Evolutionary conservation across 2,113 vertebrate species (phyloP).

Genomic region (Pampusana beccarii): DNA sequence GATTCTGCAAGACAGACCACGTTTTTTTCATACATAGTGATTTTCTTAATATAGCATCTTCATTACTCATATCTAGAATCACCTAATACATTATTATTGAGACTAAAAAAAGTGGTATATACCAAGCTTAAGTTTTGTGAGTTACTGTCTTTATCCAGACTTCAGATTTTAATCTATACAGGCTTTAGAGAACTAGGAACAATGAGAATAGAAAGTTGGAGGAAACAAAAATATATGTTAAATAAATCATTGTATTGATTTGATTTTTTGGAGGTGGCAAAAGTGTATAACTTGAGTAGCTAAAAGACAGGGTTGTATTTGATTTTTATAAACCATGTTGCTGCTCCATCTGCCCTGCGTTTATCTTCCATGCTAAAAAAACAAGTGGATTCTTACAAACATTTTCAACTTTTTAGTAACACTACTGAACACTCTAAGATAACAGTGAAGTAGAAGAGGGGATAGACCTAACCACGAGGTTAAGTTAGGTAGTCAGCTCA

Average conservation of each 20-base stretch:
- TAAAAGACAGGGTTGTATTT: not conserved
- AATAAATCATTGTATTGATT: not conserved
- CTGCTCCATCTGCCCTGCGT: not conserved
- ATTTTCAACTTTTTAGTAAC: not conserved
- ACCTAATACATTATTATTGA: not conserved
- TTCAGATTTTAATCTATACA: not conserved
- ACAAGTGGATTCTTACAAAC: not conserved
- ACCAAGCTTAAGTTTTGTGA: fast-evolving
- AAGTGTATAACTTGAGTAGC: not conserved
- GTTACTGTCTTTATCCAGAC: not conserved
- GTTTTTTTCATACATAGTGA: not conserved
- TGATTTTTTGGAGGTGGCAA: not conserved
- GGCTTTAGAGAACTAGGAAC: not conserved
- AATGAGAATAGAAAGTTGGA: not conserved
- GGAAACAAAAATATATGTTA: not conserved
- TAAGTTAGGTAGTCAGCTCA: not conserved
- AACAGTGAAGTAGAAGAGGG: not conserved
- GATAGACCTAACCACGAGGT: not conserved
- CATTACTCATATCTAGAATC: not conserved
- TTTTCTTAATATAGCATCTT: not conserved
- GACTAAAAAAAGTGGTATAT: not conserved
- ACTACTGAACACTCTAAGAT: not conserved
- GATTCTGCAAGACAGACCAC: not conserved
- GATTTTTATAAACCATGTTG: not conserved
- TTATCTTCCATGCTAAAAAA: not conserved